Conservation (phyloP, 2,888 invertebrate genomes). For the Coremacera marginata region DNA sequence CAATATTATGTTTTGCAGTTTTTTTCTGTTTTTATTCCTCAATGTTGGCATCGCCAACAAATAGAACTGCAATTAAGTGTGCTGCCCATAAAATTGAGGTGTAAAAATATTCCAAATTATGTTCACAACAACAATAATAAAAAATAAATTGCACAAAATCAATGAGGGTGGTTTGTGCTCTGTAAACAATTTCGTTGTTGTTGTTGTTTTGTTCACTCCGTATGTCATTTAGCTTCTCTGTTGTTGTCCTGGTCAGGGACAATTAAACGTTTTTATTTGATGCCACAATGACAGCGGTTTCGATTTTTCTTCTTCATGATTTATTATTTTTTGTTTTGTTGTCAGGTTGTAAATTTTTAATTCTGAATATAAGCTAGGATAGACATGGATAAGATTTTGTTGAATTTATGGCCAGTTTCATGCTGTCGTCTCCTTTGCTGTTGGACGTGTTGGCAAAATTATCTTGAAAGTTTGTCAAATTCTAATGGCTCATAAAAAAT, state of each 20-base stretch:
- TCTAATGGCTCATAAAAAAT: too few relatives aligned
- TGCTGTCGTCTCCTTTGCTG: too few relatives aligned
- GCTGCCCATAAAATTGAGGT: slow-evolving; percentile 25
- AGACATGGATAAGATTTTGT: too few relatives aligned
- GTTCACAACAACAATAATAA: slow-evolving; percentile 1
- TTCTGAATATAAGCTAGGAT: too few relatives aligned
- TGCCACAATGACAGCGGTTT: not conserved
- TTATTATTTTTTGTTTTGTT: not conserved
- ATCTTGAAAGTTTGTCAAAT: too few relatives aligned
- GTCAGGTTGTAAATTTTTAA: too few relatives aligned
- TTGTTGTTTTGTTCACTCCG: not conserved
- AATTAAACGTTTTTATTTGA: slow-evolving; percentile 21
- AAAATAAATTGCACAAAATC: not conserved
- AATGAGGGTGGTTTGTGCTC: too few relatives aligned
- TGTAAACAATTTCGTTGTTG: too few relatives aligned
- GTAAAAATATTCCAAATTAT: slow-evolving; percentile 36
- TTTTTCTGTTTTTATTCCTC: not conserved
- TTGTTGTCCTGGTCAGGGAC: slow-evolving; percentile 37
- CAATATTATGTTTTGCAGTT: not conserved
- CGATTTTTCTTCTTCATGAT: not conserved
- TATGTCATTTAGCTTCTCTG: not conserved
- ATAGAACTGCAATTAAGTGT: slow-evolving; percentile 19
- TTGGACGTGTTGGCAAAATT: too few relatives aligned
- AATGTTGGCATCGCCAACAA: not conserved
- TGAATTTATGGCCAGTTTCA: too few relatives aligned